Evolutionary conservation across 2,888 invertebrate species (phyloP).

Genomic region (Amaurobius ferox): DNA sequence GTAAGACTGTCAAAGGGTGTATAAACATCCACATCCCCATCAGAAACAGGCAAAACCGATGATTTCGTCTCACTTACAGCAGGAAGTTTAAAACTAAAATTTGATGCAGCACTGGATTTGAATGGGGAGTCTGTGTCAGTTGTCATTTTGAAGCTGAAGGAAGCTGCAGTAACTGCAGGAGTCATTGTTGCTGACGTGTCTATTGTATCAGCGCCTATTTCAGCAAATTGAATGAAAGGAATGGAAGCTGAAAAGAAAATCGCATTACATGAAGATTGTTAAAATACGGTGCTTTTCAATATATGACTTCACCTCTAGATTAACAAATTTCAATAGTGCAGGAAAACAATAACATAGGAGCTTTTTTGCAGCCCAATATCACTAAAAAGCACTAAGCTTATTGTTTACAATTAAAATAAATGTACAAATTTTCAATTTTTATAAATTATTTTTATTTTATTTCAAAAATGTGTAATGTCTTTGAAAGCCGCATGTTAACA

Average conservation of each 20-base stretch:
- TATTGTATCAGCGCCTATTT: constrained; percentile 17
- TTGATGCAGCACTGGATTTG: not conserved
- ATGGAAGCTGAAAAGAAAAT: constrained; percentile 13
- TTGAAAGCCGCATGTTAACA: too few relatives aligned
- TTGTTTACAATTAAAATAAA: too few relatives aligned
- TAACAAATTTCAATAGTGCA: too few relatives aligned
- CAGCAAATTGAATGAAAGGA: not conserved
- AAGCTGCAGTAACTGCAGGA: not conserved
- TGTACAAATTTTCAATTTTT: too few relatives aligned
- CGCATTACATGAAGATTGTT: not conserved
- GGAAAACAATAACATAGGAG: too few relatives aligned
- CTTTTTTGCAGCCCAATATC: too few relatives aligned
- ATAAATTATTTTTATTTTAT: too few relatives aligned
- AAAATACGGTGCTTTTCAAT: too few relatives aligned
- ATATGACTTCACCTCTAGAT: too few relatives aligned
- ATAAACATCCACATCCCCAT: constrained; percentile 14
- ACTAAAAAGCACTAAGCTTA: too few relatives aligned
- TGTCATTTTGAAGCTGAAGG: constrained; percentile 58
- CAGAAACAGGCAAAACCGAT: not conserved
- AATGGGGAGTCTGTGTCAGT: not conserved
- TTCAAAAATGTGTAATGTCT: too few relatives aligned
- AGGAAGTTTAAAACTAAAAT: constrained; percentile 20
- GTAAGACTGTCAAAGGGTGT: constrained; percentile 33
- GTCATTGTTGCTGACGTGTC: not conserved
- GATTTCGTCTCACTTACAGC: not conserved